Evolutionary conservation across 2,113 vertebrate genomes (phyloP).

Genomic region (Rhinopomastus cyanomelas): DNA sequence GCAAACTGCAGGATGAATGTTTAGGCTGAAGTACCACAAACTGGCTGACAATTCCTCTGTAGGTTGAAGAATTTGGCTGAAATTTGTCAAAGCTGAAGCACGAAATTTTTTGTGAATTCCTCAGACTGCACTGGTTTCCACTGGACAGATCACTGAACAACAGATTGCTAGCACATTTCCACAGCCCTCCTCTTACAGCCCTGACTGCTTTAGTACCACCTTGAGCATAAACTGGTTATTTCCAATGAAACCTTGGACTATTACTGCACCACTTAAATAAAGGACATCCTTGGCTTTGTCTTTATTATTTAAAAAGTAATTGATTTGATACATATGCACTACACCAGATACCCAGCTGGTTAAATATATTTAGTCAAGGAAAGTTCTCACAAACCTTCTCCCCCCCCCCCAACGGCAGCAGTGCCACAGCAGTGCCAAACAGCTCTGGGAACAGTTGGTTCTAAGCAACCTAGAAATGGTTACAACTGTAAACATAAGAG

Average conservation of each 20-base stretch:
- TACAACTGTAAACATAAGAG: background rate
- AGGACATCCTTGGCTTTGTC: background rate
- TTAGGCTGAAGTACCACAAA: background rate
- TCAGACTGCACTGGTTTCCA: background rate
- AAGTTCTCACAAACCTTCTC: background rate
- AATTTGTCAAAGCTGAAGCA: background rate
- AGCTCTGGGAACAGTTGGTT: background rate
- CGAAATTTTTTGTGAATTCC: background rate
- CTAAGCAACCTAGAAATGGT: background rate
- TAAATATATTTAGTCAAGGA: background rate
- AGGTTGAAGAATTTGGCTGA: background rate
- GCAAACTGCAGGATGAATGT: constrained; percentile 43
- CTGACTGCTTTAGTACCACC: background rate
- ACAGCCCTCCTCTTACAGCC: background rate
- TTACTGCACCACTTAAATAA: background rate
- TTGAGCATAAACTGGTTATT: background rate
- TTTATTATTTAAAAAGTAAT: constrained; percentile 17
- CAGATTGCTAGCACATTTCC: background rate
- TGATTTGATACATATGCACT: background rate
- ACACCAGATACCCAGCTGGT: background rate
- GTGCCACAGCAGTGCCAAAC: background rate
- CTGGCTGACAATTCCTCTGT: background rate
- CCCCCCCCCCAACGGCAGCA: background rate
- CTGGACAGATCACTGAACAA: background rate
- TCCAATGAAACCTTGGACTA: background rate